A percentile compares a stretch with the other conserved stretches of the same genome.
Evolutionary conservation across 2,888 invertebrate species (phyloP).

Genomic region (Dione juno): DNA sequence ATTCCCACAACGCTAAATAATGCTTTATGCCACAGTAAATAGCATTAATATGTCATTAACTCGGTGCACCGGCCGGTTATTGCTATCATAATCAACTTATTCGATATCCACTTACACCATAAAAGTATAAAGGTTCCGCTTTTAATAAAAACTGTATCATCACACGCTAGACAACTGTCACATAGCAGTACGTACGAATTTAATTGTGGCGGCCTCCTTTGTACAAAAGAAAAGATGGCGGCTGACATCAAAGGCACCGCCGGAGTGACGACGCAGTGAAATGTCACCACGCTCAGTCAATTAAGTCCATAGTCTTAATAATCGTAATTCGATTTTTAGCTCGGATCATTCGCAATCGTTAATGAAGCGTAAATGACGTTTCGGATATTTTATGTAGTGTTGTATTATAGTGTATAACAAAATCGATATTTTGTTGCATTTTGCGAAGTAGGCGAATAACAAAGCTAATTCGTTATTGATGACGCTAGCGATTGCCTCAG

Average conservation of each 20-base stretch:
- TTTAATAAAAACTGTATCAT: constrained; percentile 57
- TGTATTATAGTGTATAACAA: constrained; percentile 36
- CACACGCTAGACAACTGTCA: constrained; percentile 74
- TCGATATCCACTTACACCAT: constrained; percentile 57
- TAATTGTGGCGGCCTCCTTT: constrained; percentile 77
- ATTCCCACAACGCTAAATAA: constrained; percentile 19
- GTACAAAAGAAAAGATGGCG: constrained; percentile 66
- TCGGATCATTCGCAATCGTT: constrained; percentile 5
- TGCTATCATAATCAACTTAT: constrained; percentile 49
- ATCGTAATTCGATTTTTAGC: constrained; percentile 37
- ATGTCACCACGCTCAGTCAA: constrained; percentile 81
- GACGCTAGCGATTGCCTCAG: constrained; percentile 60
- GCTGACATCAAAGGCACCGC: constrained; percentile 70
- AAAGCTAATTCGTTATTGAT: constrained; percentile 80
- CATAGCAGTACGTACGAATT: constrained; percentile 79
- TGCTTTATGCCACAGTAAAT: constrained; percentile 25
- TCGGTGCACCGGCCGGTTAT: constrained; percentile 32
- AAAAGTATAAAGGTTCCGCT: constrained; percentile 52
- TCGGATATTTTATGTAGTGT: constrained; percentile 8
- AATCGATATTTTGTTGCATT: constrained; percentile 34
- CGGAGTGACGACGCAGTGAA: constrained; percentile 69
- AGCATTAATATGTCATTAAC: constrained; percentile 36
- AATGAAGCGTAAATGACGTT: constrained; percentile 6
- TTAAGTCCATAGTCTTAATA: constrained; percentile 56
- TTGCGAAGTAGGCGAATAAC: constrained; percentile 57